These are phyloP conservation scores for Meganola albula DNA, from an alignment of 2,888 invertebrate species.

Conservation along the genomic window DNA sequence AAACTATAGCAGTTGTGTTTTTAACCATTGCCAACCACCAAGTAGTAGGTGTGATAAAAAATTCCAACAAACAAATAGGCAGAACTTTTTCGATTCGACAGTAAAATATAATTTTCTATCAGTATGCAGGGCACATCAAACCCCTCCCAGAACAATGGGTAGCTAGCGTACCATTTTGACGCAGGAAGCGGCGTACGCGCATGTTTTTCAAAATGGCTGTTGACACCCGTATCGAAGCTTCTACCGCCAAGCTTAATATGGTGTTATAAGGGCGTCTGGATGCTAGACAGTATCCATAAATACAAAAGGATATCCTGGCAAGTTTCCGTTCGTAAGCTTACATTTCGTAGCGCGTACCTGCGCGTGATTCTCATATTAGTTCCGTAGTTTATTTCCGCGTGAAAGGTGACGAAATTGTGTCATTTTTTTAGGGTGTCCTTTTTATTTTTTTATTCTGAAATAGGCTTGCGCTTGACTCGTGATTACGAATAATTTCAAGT, in stretches of 20 bases:
- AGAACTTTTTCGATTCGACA: too few species aligned
- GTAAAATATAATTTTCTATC: too few species aligned
- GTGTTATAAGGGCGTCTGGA: constrained; percentile 61
- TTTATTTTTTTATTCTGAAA: too few species aligned
- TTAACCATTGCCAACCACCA: too few species aligned
- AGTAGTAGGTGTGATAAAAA: too few species aligned
- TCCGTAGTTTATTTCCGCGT: constrained; percentile 40
- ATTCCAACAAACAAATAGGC: too few species aligned
- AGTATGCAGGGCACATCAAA: constrained; percentile 63
- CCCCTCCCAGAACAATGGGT: constrained; percentile 69
- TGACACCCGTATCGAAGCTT: constrained; percentile 53
- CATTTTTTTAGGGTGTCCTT: too few species aligned
- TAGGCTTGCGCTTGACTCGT: too few species aligned
- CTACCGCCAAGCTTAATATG: constrained; percentile 41
- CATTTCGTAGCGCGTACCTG: constrained; percentile 33
- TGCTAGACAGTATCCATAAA: constrained; percentile 63
- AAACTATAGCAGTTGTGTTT: too few species aligned
- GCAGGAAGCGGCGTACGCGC: constrained; percentile 73
- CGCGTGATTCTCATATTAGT: constrained; percentile 46
- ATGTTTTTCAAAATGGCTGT: constrained; percentile 57
- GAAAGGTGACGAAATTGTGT: constrained; percentile 26
- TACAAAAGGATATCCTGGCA: constrained; percentile 65
- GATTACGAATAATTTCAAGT: too few species aligned
- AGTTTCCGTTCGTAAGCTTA: constrained; percentile 50
- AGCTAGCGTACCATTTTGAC: constrained; percentile 69